Evolutionary conservation across 2,888 invertebrate species (phyloP), one percentile per base, ranked within the genome.

Genomic region (Omphaloscelis lunosa): DNA sequence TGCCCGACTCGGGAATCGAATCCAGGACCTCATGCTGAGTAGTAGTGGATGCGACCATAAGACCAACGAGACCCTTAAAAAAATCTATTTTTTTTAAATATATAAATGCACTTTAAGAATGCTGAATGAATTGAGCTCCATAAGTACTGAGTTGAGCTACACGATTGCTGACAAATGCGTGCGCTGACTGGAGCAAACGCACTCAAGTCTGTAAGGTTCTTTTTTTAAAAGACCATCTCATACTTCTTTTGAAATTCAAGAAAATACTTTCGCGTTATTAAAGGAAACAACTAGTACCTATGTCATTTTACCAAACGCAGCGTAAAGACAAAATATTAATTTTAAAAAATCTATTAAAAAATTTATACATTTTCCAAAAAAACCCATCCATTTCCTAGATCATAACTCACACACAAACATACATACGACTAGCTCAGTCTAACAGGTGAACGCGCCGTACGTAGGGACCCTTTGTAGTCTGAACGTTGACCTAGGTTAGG

Each of bases 401-500:
- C 27, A 20, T 17, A 34, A 58, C 48, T 73, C 71, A 45, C 79
- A 87, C 34, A 80, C 81, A 79, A 70, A 85, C 79, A 80, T 74
- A 79, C 77, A 76, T 72, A 82, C 11, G 11, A 70, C 27, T 56
- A n/a, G 48, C 20, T n/a, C 77, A 62, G 58, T 75, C 67, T 75
- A 77, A n/a, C 82, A 85, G 87, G 86, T 88, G 85, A 87, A 86
- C 63, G 86, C 41, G 70, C 85, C 29, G 1, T 23, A 23, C 48
- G 51, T 45, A 59, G 66, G 58, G 80, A 76, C 79, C 78, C 92
- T 92, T 93, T 92, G 92, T 92, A 85, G 92, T 93, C 93, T 93
- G 93, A 88, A 80, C 93, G 89, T 92, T 91, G 91, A 93, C 94
- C 94, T 91, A 91, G 94, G 94, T 93, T 89, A 90, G 90, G 90